Evolutionary conservation across 1,140 invertebrate species (phyloP).

Genomic region (Portunus trituberculatus): DNA sequence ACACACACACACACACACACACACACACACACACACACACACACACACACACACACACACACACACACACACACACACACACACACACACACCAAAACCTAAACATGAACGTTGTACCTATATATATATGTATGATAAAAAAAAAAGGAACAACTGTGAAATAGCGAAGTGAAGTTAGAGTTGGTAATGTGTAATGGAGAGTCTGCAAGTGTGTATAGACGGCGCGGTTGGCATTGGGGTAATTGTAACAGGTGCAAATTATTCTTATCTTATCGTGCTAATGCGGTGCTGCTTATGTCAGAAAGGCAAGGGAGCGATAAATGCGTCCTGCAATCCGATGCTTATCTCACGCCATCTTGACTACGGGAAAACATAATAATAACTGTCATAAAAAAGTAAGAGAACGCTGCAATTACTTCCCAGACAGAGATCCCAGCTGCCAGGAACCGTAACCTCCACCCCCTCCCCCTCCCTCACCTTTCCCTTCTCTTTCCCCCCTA

Average conservation of each 20-base stretch:
- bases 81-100: constrained; percentile 25
- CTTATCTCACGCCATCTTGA: no score
- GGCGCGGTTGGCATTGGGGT: neutral
- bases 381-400: no score
- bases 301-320: no score
- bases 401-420: no score
- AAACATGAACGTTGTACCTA: neutral
- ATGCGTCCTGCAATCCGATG: no score
- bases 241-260: neutral
- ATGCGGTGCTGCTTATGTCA: neutral
- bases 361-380: no score
- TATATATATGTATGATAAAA: neutral
- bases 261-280: neutral
- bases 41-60: neutral
- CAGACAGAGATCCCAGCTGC: no score
- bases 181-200: no score
- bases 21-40: neutral
- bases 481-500: neutral
- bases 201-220: no score
- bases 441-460: no score
- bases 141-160: no score
- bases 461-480: neutral
- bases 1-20: constrained; percentile 38
- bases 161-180: no score
- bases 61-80: neutral